These are phyloP conservation scores for Lasioglossum pauxillum DNA, from an alignment of 2,888 invertebrate genomes.

Conservation along the genomic window DNA sequence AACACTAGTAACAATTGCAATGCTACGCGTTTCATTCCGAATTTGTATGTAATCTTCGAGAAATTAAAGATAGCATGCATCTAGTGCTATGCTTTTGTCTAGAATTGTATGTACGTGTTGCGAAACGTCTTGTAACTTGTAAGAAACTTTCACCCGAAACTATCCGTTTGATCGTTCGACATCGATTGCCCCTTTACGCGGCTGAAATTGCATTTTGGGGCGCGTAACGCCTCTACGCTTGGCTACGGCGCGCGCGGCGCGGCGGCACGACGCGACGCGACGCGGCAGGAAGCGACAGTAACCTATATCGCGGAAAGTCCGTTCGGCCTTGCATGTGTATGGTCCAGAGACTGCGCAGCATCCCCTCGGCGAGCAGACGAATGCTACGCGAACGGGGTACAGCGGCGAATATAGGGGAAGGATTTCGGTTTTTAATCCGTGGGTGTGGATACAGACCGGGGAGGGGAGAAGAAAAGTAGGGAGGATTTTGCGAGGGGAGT, in stretches of 20 bases:
- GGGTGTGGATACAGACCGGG: slow-evolving; percentile 77
- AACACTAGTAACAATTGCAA: no score
- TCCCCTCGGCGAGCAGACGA: slow-evolving; percentile 28
- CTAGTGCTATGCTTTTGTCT: not conserved
- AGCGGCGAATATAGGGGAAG: slow-evolving; percentile 65
- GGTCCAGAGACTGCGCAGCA: slow-evolving; percentile 68
- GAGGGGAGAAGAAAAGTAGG: slow-evolving; percentile 41
- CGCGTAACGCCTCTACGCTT: not conserved
- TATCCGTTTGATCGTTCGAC: not conserved
- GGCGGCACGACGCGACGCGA: not conserved
- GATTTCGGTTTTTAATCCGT: slow-evolving; percentile 81
- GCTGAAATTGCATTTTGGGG: not conserved
- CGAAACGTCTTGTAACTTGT: not conserved
- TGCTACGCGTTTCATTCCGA: not conserved
- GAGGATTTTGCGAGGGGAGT: slow-evolving; percentile 58
- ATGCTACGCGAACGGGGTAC: slow-evolving; percentile 28
- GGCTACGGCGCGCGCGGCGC: not conserved
- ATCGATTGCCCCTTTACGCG: not conserved
- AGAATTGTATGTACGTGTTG: not conserved
- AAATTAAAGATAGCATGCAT: no score
- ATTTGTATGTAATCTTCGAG: not conserved
- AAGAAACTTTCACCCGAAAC: slow-evolving; percentile 1
- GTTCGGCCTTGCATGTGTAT: slow-evolving; percentile 31
- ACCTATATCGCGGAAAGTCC: slow-evolving; percentile 41
- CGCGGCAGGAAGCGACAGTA: not conserved